Evolutionary conservation across 2,113 vertebrate species (phyloP), one percentile per base, ranked within the genome.

Genomic region (Anhinga anhinga): DNA sequence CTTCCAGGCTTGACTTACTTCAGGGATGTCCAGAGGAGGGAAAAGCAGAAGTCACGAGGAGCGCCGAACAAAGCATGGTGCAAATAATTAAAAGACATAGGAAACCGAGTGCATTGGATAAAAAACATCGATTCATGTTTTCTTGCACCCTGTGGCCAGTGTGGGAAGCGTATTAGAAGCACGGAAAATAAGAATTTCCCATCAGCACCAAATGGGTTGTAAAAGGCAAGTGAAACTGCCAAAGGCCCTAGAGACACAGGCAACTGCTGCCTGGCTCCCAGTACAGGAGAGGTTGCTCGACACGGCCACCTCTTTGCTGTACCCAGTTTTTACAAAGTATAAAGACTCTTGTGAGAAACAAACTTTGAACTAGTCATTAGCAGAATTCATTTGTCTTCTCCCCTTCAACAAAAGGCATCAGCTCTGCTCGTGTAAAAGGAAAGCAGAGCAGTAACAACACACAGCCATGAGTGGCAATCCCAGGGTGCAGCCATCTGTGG

Each of bases 11-110:
- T 70, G 56, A 62, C 25, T 30, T 69, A 62, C 25, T 69, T 50
- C 38, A 73, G 45, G 14, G 17, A 34, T 29, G 19, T 70, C 50
- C 18, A 22, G 27, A 89, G 36, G 29, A 85, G 12, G 15, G 8
- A 91, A 70, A 30, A 71, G 8, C 5, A 2, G 32, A 82, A 79
- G 13, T 38, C n/a, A 42, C 45, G 38, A 67, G 26, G 5, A 80
- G 13, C 0, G 5, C n/a, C 70, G 67, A 61, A 82, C 0, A 1
- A 65, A 74, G 30, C 8, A 40, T 19, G 27, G 16, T 22, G 23
- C 11, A 73, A 91, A 69, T 61, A 84, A 72, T 50, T 72, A 66
- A 67, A 88, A 76, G 11, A 67, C 13, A 23, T 2, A 38, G 34
- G 27, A 15, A 70, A 63, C 7, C 12, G 34, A 74, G 5, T 23